Percentiles rank a stretch among this genome's conserved stretches.
Conservation (phyloP, 2,113 vertebrate species). For the Cyphomyrus plagiostoma region DNA sequence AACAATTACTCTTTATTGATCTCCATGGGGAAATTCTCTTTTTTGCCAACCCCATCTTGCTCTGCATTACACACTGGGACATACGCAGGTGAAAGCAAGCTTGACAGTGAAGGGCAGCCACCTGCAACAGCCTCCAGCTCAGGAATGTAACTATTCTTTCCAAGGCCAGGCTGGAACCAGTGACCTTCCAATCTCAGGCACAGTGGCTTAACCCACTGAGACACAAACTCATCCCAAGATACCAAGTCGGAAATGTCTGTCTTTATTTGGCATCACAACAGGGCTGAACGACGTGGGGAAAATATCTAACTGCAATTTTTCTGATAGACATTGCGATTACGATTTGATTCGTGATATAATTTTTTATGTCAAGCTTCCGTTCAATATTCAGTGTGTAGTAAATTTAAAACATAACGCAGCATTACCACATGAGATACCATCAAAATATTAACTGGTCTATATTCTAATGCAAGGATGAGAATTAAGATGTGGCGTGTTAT, state of each 20-base stretch:
- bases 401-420: too few species aligned
- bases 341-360: too few species aligned
- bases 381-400: too few species aligned
- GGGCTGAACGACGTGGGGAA: too few species aligned
- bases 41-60: not conserved
- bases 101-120: not conserved
- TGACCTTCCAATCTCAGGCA: not conserved
- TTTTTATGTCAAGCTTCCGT: too few species aligned
- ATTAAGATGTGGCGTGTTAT: too few species aligned
- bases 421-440: too few species aligned
- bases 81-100: not conserved
- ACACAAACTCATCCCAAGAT: not conserved
- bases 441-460: too few species aligned
- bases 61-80: not conserved
- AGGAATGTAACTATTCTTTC: not conserved
- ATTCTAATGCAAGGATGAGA: too few species aligned
- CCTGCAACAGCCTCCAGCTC: not conserved
- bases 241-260: not conserved
- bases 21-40: not conserved
- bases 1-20: not conserved
- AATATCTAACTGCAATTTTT: too few species aligned
- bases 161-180: not conserved
- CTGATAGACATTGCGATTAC: too few species aligned
- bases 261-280: not conserved
- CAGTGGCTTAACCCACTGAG: not conserved